These are phyloP conservation scores for Artibeus lituratus DNA, from an alignment of 2,797 vertebrate species.

Conservation along the genomic window DNA sequence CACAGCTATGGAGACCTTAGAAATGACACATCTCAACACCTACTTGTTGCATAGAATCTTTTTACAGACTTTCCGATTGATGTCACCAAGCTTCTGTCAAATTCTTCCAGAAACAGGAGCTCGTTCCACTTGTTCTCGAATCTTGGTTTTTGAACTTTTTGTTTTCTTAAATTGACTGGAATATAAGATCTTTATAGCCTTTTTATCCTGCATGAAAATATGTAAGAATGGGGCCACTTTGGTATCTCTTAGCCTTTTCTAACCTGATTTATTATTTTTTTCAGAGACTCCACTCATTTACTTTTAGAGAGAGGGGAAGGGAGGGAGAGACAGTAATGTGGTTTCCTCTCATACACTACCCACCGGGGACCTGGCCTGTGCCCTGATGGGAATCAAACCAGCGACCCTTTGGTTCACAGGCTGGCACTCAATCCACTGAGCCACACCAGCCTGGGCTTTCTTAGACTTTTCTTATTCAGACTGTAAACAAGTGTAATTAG, in stretches of 20 bases:
- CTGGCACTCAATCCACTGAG: too few species aligned
- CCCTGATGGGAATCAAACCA: too few species aligned
- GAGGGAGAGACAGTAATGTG: too few species aligned
- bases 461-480: not conserved
- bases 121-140: not conserved
- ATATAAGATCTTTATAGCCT: not conserved
- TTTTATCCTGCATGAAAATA: not conserved
- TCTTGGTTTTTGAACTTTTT: not conserved
- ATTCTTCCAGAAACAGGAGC: not conserved
- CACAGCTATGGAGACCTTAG: conserved; percentile 5
- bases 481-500: conserved; percentile 39
- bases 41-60: not conserved
- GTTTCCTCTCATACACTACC: too few species aligned
- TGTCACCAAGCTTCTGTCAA: not conserved
- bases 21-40: not conserved
- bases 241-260: not conserved
- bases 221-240: not conserved
- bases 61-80: not conserved
- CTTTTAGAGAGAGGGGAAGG: too few species aligned
- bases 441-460: not conserved
- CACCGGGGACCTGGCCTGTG: too few species aligned
- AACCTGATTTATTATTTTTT: too few species aligned
- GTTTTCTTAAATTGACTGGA: not conserved
- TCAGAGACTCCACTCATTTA: too few species aligned
- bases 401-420: too few species aligned